Conservation (phyloP, 2,113 vertebrate genomes). For the Zingel zingel region DNA sequence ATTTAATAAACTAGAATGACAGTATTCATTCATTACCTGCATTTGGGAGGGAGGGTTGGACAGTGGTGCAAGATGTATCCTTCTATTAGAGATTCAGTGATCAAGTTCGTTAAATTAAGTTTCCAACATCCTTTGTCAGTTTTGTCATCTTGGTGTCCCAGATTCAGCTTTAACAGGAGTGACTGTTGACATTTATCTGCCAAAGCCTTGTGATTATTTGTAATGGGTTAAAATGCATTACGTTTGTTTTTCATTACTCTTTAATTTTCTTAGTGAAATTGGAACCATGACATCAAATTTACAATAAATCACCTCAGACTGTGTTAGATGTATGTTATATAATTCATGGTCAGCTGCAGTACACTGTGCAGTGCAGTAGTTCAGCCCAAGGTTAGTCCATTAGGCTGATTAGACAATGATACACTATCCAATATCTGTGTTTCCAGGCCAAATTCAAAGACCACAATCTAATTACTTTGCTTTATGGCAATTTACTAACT, state of each 20-base stretch:
- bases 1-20: background rate
- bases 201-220: background rate
- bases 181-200: background rate
- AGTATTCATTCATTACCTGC: background rate
- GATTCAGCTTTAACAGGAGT: background rate
- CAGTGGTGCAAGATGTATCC: background rate
- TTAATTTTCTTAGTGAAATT: background rate
- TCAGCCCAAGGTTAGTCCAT: constrained; percentile 36
- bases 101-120: background rate
- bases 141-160: background rate
- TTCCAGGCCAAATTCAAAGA: constrained; percentile 47
- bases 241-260: background rate
- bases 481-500: constrained; percentile 13
- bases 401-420: constrained; percentile 65
- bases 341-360: constrained; percentile 16
- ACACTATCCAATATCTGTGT: constrained; percentile 33
- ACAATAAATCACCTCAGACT: constrained; percentile 6
- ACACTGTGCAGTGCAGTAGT: background rate
- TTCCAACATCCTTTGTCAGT: background rate
- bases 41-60: background rate
- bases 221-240: background rate
- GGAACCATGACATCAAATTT: background rate
- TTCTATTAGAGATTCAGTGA: background rate
- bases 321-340: constrained; percentile 8
- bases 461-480: constrained; percentile 45